Conservation (phyloP, 2,888 invertebrate genomes). For the Cheilosia vernalis region DNA sequence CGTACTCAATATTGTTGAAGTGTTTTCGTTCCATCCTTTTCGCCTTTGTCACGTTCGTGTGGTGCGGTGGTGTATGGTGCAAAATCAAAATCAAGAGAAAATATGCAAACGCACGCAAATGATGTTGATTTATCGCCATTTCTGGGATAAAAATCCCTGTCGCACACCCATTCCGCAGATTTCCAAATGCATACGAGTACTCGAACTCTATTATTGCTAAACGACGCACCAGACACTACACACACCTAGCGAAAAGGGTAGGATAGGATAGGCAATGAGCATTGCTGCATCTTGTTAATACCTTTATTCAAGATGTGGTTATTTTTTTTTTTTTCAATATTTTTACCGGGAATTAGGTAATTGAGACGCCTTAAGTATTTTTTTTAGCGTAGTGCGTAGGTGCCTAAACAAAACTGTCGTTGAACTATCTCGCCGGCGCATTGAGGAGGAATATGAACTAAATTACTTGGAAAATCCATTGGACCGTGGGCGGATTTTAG, state of each 20-base stretch:
- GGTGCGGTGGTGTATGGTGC: slow-evolving; percentile 1
- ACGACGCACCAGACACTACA: not conserved
- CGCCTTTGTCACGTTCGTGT: slow-evolving; percentile 33
- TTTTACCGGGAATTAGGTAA: slow-evolving; percentile 23
- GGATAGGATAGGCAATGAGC: not conserved
- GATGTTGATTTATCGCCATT: slow-evolving; percentile 5
- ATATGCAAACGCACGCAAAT: slow-evolving; percentile 20
- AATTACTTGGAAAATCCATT: slow-evolving; percentile 26
- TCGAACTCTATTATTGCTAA: not conserved
- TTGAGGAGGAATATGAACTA: not conserved
- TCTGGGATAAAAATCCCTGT: slow-evolving; percentile 13
- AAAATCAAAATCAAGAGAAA: slow-evolving; percentile 26
- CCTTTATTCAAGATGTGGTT: not conserved
- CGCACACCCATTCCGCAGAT: slow-evolving; percentile 31
- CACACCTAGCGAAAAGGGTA: slow-evolving; percentile 11
- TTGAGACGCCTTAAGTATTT: slow-evolving; percentile 32
- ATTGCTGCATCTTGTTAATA: not conserved
- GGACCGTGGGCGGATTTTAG: slow-evolving; percentile 60
- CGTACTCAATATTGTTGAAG: slow-evolving; percentile 10
- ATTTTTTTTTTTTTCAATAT: not conserved
- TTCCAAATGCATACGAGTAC: not conserved
- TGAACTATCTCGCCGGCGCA: not conserved
- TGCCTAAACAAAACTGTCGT: slow-evolving; percentile 23
- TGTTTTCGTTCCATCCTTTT: not conserved
- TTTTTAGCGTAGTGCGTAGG: slow-evolving; percentile 50